These are phyloP conservation scores for Drosophila asahinai DNA, from an alignment of 1,140 invertebrate species.

Conservation along the genomic window DNA sequence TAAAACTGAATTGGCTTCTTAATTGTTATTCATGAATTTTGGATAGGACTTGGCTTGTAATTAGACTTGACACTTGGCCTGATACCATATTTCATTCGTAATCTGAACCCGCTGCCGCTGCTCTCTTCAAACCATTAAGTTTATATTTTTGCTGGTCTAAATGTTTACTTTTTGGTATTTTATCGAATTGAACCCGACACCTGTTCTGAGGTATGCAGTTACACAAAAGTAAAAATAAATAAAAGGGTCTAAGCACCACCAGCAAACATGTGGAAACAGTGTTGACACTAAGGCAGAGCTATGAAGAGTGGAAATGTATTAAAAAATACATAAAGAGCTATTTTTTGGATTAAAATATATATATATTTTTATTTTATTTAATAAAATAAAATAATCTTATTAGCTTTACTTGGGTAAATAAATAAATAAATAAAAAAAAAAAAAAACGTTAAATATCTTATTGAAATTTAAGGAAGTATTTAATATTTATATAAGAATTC, in stretches of 20 bases:
- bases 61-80: neutral
- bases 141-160: neutral
- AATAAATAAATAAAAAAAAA: too few species aligned
- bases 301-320: neutral
- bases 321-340: neutral
- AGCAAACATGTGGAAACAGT: neutral
- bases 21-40: neutral
- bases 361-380: too few species aligned
- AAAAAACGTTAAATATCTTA: too few species aligned
- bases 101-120: neutral
- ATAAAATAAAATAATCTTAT: too few species aligned
- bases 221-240: constrained; percentile 2
- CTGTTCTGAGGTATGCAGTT: constrained; percentile 13
- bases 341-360: neutral
- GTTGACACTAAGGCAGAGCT: too few species aligned
- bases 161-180: neutral
- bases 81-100: constrained; percentile 6
- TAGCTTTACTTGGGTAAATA: too few species aligned
- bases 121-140: neutral
- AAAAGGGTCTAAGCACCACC: neutral
- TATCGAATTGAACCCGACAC: constrained; percentile 23
- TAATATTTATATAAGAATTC: too few species aligned
- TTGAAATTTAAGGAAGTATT: too few species aligned
- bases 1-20: neutral
- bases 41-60: neutral